phyloP scores from a whole-genome alignment of 2,113 vertebrate species.

The Nothocercus nigrocapillus region DNA sequence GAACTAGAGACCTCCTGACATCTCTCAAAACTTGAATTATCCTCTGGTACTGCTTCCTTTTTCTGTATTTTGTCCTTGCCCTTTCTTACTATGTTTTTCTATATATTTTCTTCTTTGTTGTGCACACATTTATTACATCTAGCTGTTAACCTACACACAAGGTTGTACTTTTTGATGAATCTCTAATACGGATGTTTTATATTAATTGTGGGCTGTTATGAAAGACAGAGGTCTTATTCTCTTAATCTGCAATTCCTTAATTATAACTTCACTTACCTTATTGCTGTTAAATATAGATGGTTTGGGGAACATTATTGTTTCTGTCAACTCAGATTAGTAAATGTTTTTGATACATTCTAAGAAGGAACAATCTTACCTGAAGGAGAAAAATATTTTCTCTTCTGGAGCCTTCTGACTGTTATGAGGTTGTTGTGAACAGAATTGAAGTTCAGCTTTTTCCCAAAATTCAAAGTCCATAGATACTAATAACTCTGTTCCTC shows the following conservation, averaged over 20 bases:
- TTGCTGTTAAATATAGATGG: neutral
- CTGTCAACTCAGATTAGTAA: neutral
- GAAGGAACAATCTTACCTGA: neutral
- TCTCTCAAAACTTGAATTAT: neutral
- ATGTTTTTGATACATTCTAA: neutral
- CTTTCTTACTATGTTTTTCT: neutral
- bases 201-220: neutral
- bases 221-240: neutral
- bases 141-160: neutral
- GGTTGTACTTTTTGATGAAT: neutral
- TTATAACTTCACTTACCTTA: neutral
- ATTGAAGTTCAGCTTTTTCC: neutral
- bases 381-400: neutral
- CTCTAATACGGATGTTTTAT: neutral
- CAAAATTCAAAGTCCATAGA: neutral
- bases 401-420: neutral
- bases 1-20: neutral
- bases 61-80: neutral
- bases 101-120: neutral
- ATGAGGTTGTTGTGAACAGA: neutral
- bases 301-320: neutral
- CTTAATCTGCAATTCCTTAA: neutral
- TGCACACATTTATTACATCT: rapidly evolving
- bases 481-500: neutral
- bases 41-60: neutral